These are phyloP conservation scores for Meloidogyne hapla DNA, from an alignment of 1,140 invertebrate genomes.

Conservation along the genomic window DNA sequence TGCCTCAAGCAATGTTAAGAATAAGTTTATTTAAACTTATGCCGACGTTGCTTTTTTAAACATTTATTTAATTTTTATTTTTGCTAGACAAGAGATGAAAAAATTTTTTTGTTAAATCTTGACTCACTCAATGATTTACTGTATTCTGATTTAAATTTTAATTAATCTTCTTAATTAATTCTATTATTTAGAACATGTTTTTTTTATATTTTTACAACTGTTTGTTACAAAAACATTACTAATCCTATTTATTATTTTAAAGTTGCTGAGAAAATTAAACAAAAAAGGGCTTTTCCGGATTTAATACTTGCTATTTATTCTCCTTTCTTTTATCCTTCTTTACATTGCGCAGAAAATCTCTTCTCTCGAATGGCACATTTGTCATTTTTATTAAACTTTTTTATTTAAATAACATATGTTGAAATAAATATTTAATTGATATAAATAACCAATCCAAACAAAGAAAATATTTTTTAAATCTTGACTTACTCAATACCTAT, in stretches of 20 bases:
- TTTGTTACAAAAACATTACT: slow-evolving; percentile 2
- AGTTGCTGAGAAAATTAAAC: slow-evolving; percentile 6
- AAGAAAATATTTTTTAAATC: too few relatives aligned
- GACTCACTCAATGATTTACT: too few relatives aligned
- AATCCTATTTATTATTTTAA: background rate
- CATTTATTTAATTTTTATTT: too few relatives aligned
- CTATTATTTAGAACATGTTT: too few relatives aligned
- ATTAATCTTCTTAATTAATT: too few relatives aligned
- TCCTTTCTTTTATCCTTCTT: background rate
- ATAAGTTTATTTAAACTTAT: background rate
- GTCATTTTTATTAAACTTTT: too few relatives aligned
- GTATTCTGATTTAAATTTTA: too few relatives aligned
- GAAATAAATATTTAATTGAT: too few relatives aligned
- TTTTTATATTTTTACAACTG: too few relatives aligned
- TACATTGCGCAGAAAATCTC: background rate
- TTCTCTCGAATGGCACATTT: background rate
- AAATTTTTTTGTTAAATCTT: too few relatives aligned
- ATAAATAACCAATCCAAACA: too few relatives aligned
- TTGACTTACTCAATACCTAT: background rate
- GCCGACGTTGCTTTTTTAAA: background rate
- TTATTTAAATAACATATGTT: too few relatives aligned
- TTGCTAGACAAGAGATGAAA: background rate
- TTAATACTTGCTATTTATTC: background rate
- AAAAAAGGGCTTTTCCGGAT: background rate
- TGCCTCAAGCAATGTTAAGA: background rate